Base-by-base conservation (phyloP, 2,888 invertebrate genomes). In the Epinotia demarniana region DNA sequence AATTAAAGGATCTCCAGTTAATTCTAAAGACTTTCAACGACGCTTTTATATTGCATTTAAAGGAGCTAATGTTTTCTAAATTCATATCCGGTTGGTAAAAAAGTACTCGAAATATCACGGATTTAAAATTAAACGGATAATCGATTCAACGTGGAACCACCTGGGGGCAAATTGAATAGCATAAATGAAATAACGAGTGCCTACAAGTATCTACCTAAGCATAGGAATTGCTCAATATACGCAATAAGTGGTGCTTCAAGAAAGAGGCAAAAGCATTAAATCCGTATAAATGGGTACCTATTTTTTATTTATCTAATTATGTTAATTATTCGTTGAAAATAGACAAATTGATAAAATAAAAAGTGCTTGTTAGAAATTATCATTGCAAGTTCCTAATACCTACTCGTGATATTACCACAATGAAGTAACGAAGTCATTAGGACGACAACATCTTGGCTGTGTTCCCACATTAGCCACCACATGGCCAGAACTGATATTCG, bases 401-500 rank as follows among this genome's bases (percentile, higher is more conserved):
- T 84, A 39, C 39, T 39, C 39, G 39, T 39, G 89, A 86, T 80
- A 80, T 79, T 85, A 85, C 83, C 89, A 92, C 91, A 92, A 92
- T 92, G 88, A 87, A 89, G 89, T 91, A 92, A 92, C 91, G 87
- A 88, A 89, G 85, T 90, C 55, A 91, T 93, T 91, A 91, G 89
- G 90, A 87, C 90, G 88, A 90, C 91, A 90, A 86, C 87, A 85
- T 91, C 91, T 93, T 93, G 93, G 93, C 93, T 90, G 89, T 89
- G 91, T 92, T 93, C 93, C 93, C 93, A 93, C 92, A 93, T 92
- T 92, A 87, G 89, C 90, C 87, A 90, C 89, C 92, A 93, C 92
- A 90, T 94, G 93, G 89, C 87, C 88, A 87, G 87, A 87, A 90
- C 89, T 89, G 88, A 88, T 91, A 91, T 88, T 88, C 87, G 87